Conservation (phyloP, 2,113 vertebrate species). For the Eudyptes chrysolophus region DNA sequence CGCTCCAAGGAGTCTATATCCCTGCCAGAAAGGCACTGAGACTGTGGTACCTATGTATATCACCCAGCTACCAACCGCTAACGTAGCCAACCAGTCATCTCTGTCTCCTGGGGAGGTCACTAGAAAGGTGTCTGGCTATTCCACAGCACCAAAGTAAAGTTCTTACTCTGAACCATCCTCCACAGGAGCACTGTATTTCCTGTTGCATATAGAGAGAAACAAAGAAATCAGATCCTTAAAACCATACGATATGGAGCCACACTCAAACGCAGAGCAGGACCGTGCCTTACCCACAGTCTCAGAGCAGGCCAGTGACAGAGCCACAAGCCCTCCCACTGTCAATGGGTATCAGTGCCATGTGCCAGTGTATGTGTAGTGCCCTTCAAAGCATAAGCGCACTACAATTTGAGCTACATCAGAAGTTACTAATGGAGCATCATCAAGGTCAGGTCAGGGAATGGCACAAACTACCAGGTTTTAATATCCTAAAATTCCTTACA, state of each 20-base stretch:
- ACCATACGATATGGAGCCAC: background rate
- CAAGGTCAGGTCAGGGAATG: background rate
- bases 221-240: background rate
- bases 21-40: background rate
- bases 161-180: background rate
- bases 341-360: background rate
- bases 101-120: background rate
- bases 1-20: background rate
- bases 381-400: background rate
- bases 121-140: background rate
- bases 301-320: background rate
- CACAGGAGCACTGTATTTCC: background rate
- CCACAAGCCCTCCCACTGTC: background rate
- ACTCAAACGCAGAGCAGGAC: background rate
- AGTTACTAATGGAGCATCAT: background rate
- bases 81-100: background rate
- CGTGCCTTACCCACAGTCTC: background rate
- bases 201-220: background rate
- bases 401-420: background rate
- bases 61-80: background rate
- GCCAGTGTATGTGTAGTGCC: background rate
- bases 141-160: background rate
- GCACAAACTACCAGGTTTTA: background rate
- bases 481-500: background rate
- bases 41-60: background rate